Base-by-base conservation (phyloP, 1,140 invertebrate species). In the Drosophila obscura region DNA sequence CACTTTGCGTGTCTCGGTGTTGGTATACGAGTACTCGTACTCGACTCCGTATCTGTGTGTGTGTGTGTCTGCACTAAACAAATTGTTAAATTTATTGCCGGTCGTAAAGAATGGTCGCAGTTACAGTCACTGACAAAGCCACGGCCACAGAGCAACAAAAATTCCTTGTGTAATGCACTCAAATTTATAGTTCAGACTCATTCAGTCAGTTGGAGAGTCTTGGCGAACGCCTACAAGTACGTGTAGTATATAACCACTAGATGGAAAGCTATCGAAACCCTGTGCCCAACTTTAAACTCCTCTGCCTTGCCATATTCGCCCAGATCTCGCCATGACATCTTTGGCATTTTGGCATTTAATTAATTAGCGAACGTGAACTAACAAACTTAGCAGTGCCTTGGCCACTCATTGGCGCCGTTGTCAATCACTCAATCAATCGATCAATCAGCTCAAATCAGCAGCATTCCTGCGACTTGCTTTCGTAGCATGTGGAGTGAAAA, bases 51-150 rank as follows among this genome's bases (percentile, higher is more conserved):
- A 3, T 31, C 39, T 59, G 43, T 52, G 28, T 77, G n/a, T 55
- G 28, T 80, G 52, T 68, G 64, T 77, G 79, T 83, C 50, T 73
- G 76, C 62, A 71, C 83, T 88, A 88, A 88, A 88, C 83, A 88
- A 88, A 88, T 88, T 88, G 84, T 88, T 88, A 83, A 88, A 88
- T 88, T 88, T 88, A 88, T 88, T 88, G 84, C 79, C 60, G 60
- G 62, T 88, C 80, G 83, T 80, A 89, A 83, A 88, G 80, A 89
- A 88, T 88, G 80, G 79, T 77, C 73, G 76, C 84, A 88, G 74
- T 78, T 52, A 57, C 68, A 77, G 76, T 64, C 73, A 22, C 24
- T 52, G 60, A 58, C 58, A 60, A 61, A 65, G 79, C 55, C 63
- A 31, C 63, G 39, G 65, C 45, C 50, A 58, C 55, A 65, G 52